phyloP scores from a whole-genome alignment of 1,140 invertebrate species.

The Eciton burchellii region DNA sequence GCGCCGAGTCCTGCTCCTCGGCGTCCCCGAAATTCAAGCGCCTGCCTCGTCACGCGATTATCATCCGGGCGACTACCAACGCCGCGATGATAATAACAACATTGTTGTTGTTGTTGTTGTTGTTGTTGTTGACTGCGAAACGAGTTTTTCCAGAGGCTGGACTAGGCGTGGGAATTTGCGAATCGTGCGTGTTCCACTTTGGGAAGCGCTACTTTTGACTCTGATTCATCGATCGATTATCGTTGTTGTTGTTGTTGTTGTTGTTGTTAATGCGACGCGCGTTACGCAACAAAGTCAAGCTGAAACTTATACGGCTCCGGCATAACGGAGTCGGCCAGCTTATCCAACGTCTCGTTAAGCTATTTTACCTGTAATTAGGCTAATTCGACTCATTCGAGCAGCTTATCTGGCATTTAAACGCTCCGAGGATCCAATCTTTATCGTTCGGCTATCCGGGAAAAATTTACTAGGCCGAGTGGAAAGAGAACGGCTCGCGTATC shows the following conservation, averaged over 20 bases:
- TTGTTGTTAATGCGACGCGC: too few relatives aligned
- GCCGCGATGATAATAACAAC: too few relatives aligned
- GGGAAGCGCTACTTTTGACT: too few relatives aligned
- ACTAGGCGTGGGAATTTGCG: too few relatives aligned
- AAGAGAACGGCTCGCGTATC: neutral
- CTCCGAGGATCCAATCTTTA: conserved; percentile 17
- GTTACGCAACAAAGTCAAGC: neutral
- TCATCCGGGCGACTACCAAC: too few relatives aligned
- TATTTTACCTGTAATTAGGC: neutral
- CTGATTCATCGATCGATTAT: too few relatives aligned
- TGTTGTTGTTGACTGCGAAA: too few relatives aligned
- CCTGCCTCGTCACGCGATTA: neutral
- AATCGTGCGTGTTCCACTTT: too few relatives aligned
- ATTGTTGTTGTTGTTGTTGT: too few relatives aligned
- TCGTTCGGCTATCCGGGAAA: neutral
- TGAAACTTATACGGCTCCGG: neutral
- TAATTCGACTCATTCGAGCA: neutral
- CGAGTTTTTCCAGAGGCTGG: too few relatives aligned
- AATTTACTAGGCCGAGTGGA: conserved; percentile 19
- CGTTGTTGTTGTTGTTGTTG: too few relatives aligned
- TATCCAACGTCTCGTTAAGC: neutral
- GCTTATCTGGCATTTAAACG: neutral
- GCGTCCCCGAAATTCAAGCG: conserved; percentile 22
- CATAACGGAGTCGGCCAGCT: neutral
- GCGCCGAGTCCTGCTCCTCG: neutral